Evolutionary conservation across 2,797 vertebrate genomes (phyloP).

Genomic region (Urosaurus nigricauda): DNA sequence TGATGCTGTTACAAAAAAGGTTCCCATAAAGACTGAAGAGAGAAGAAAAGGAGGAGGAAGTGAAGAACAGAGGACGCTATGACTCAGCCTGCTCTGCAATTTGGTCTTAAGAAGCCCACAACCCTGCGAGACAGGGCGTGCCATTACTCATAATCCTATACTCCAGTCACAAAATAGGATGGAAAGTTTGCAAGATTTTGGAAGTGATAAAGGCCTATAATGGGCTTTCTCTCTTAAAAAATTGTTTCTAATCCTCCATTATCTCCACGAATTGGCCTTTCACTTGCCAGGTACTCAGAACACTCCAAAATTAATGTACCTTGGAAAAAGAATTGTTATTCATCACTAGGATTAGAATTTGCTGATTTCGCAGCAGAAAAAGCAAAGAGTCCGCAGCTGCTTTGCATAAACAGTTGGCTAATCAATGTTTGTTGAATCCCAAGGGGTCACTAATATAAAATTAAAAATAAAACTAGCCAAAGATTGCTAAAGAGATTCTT

Average conservation of each 20-base stretch:
- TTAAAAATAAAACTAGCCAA: background rate
- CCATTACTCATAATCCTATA: conserved; percentile 55
- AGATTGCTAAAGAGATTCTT: conserved; percentile 18
- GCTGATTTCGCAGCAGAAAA: conserved; percentile 34
- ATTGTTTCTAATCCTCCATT: conserved; percentile 53
- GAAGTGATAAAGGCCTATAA: background rate
- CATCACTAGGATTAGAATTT: conserved; percentile 57
- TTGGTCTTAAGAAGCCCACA: conserved; percentile 2
- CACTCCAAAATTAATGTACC: conserved; percentile 41
- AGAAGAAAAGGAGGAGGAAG: background rate
- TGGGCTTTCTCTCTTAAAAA: conserved; percentile 26
- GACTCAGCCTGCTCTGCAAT: conserved; percentile 11
- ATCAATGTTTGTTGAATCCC: conserved; percentile 35
- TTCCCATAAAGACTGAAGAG: conserved; percentile 5
- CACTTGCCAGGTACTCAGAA: conserved; percentile 43
- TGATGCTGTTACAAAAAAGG: conserved; percentile 24
- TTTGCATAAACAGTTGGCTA: conserved; percentile 55
- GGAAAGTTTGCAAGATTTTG: conserved; percentile 39
- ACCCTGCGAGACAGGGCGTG: conserved; percentile 64
- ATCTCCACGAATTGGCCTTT: conserved; percentile 39
- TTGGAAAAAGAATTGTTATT: conserved; percentile 50
- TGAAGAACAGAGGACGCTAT: background rate
- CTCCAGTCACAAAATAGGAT: conserved; percentile 48
- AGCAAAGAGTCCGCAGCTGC: conserved; percentile 58
- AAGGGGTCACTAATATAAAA: conserved; percentile 36